Conservation (phyloP, 2,797 vertebrate species). For the Trichosurus vulpecula region DNA sequence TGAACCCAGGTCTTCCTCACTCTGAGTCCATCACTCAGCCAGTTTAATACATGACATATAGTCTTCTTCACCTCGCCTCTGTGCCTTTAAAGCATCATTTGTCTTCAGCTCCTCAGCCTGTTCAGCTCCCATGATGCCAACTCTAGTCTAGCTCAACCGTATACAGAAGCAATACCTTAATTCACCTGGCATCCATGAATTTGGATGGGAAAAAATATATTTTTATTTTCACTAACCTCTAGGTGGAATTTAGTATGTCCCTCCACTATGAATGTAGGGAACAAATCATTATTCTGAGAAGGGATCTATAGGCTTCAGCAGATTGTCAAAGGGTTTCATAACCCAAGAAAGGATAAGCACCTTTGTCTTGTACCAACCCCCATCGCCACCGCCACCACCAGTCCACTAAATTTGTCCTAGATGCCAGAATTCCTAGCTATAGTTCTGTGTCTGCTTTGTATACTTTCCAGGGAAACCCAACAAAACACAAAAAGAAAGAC, state of each 20-base stretch:
- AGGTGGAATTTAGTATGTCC: neutral
- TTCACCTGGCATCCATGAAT: too few species aligned
- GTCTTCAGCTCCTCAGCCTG: neutral
- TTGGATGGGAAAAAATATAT: neutral
- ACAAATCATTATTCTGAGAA: neutral
- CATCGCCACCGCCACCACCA: neutral
- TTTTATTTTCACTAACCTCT: neutral
- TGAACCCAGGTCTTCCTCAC: neutral
- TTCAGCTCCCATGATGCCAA: neutral
- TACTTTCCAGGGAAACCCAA: neutral
- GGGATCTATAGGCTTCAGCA: neutral
- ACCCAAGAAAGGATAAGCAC: neutral
- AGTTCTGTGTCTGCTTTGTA: neutral
- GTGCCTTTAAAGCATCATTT: neutral
- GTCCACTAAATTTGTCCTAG: neutral
- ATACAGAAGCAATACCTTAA: neutral
- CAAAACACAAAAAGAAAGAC: slow-evolving; percentile 12
- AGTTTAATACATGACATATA: neutral
- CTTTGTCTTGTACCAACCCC: neutral
- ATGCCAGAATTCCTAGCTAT: neutral
- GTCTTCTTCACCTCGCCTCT: neutral
- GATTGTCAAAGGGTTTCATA: neutral
- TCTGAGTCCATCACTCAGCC: neutral
- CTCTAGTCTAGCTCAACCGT: neutral
- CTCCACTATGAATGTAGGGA: neutral